Base-by-base conservation (phyloP, 2,113 vertebrate genomes). In the Entomyzon cyanotis region DNA sequence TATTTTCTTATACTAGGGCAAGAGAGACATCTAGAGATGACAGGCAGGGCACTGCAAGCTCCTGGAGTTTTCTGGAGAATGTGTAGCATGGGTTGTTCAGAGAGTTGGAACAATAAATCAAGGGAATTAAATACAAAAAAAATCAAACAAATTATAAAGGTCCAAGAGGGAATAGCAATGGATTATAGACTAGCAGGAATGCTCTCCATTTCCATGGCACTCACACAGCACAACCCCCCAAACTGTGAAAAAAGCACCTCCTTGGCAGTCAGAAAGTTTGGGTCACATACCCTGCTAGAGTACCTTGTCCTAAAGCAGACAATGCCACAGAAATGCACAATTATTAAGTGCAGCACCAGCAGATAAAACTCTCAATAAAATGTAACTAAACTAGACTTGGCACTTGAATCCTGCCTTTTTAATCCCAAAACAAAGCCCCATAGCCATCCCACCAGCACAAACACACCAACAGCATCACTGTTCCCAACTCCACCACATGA, bases 11-110 rank as follows among this genome's bases (percentile, higher is more conserved):
- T 17, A 52, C 10, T 64, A 41, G 75, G 25, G 73, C 79, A 96
- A 94, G 49, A 82, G 95, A 84, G 95, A 95, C 93, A 90, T 12
- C 96, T 96, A 96, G 92, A 77, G 96, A 77, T 33, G 44, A 42
- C 16, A 86, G 64, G 21, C 50, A 24, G 56, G 17, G 11, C 14
- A 92, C 3, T 71, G 52, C 95, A 92, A 76, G 52, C 37, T 78
- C 52, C 56, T 70, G 59, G 42, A 19, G 18, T 13, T 64, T 70
- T 82, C 69, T 76, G 46, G 33, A 41, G 46, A 24, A 73, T 4
- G 8, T 4, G 41, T 13, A 64, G 41, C 28, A 49, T 3, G 8
- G 30, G 18, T 35, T 37, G 39, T 37, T 87, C 55, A 46, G 11
- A 42, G 37, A 71, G 42, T 14, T 3, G 55, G 30, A 88, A 44